Evolutionary conservation across 1,140 invertebrate genomes (phyloP).

Genomic region (Nasonia longicornis): DNA sequence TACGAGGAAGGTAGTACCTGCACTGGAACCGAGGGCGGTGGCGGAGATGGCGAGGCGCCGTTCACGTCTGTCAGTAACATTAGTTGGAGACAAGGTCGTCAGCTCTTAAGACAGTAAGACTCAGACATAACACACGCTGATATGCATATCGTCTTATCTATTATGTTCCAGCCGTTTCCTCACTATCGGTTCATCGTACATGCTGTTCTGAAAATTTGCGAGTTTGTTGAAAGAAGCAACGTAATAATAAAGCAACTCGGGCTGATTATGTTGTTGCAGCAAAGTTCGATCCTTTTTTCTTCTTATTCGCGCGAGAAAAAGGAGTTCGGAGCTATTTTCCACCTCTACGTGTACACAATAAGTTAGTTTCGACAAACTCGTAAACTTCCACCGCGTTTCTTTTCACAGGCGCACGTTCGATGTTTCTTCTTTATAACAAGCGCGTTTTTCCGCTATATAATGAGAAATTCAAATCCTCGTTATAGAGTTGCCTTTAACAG

Average conservation of each 20-base stretch:
- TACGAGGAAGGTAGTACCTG: slow-evolving; percentile 74
- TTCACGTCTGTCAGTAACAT: slow-evolving; percentile 83
- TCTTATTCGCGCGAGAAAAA: too few relatives aligned
- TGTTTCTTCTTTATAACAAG: background rate
- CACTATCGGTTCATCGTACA: too few relatives aligned
- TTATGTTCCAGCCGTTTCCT: background rate
- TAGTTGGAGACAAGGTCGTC: slow-evolving; percentile 94
- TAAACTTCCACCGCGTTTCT: background rate
- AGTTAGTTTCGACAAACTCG: background rate
- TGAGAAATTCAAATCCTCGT: background rate
- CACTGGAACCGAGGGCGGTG: slow-evolving; percentile 72
- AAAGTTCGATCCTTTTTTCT: background rate
- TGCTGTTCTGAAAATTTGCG: background rate
- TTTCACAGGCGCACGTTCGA: background rate
- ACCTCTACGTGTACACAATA: background rate
- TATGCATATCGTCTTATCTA: too few relatives aligned
- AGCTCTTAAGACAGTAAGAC: slow-evolving; percentile 90
- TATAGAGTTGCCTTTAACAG: background rate
- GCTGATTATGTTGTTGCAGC: background rate
- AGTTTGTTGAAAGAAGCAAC: background rate
- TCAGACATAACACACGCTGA: background rate
- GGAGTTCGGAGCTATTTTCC: too few relatives aligned
- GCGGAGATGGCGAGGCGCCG: slow-evolving; percentile 77
- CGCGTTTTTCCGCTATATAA: background rate
- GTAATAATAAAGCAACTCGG: background rate